Evolutionary conservation across 2,113 vertebrate species (phyloP), one percentile per base, ranked within the genome.

Genomic region (Ictalurus punctatus): DNA sequence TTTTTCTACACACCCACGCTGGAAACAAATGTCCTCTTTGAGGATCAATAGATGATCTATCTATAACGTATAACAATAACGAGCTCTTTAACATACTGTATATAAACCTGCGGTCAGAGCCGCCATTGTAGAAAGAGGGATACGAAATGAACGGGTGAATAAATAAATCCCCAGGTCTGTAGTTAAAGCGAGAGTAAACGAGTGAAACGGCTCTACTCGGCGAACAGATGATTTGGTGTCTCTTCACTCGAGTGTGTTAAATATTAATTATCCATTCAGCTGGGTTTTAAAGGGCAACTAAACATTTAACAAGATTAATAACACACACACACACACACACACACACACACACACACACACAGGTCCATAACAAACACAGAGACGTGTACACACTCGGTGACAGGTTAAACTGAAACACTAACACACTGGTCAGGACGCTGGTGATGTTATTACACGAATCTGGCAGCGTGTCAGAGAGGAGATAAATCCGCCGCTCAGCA

Each of bases 141-240:
- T 44, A 48, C 48, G 0, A 25, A 78, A 78, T 25, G 23, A 78
- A 25, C 3, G 40, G 25, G 74, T 48, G 74, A 78, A 48, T 78
- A 48, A 78, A 48, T 78, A 78, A 78, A 48, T 78, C 34, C 10
- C 21, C 73, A 44, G 2, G 37, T 74, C 10, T 78, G 4, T 13
- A 48, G 12, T 52, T 4, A 37, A 34, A 61, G 17, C 25, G 56
- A 83, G 81, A 40, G n/a, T 40, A 34, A 69, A 34, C 5, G 40
- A 78, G 74, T 52, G 23, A 52, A 78, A 78, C 21, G 83, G 80
- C 83, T 52, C 8, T 82, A 85, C 88, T 52, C 58, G 30, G 1
- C 21, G 54, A 67, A 52, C 54, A 59, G 80, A n/a, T 34, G 84
- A 90, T 78, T 48, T 59, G 78, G 73, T 27, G 40, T 48, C 37